Base-by-base conservation (phyloP, 2,888 invertebrate genomes). In the Lamellibrachia columna region DNA sequence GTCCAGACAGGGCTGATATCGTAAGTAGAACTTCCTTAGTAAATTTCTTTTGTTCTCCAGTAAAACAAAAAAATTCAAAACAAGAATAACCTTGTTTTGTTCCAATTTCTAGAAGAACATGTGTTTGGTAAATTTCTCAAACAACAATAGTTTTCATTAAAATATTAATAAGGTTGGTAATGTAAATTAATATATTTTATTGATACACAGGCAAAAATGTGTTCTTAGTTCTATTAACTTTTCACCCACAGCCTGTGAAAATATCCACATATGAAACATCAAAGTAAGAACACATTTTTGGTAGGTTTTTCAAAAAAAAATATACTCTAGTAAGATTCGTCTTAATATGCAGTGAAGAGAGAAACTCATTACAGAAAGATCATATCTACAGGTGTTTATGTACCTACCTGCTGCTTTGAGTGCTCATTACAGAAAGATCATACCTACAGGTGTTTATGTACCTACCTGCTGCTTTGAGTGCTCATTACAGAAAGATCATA, bases 391-490 rank as follows among this genome's bases (percentile, higher is more conserved):
- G 22, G 75, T 75, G 75, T 22, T 75, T 9, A 15, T 60, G 22
- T 75, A 60, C 93, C 90, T 60, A 93, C 93, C 93, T 22, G 52
- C 58, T 22, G 92, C 90, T 90, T 93, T 92, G 55, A 94, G 92
- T 40, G 94, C 93, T 92, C 75, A 75, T 22, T 75, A 6, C 75
- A 75, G 6, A 22, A 22, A 75, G 2, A 75, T 75, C 75, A 22
- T 22, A 22, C n/a, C 2, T 75, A 75, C 75, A 6, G 22, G 75
- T 75, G 75, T 22, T 75, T 9, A 15, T 60, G 22, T 75, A 60
- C 93, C 90, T 60, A 93, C 93, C 93, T 22, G 52, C 90, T 22
- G 92, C 90, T 90, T 93, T 92, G 55, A 94, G 92, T 40, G 94
- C 93, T 92, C 75, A 75, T 22, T 75, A 6, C 75, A 75, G 6